phyloP scores from a whole-genome alignment of 2,113 vertebrate species.

The Sclerurus mexicanus region DNA sequence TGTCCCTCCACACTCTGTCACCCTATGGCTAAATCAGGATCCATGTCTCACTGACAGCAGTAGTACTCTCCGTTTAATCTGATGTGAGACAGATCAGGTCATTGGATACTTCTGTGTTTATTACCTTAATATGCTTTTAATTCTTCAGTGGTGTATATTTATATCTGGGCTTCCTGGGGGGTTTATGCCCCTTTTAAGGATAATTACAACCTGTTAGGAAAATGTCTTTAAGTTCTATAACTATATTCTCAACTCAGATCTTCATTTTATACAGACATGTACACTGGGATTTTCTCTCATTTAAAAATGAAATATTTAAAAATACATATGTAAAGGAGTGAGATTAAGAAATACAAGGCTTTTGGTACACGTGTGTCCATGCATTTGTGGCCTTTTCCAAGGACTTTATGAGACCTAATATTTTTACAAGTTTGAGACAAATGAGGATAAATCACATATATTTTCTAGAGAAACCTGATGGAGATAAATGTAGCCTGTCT shows the following conservation, averaged over 20 bases:
- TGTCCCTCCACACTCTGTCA: background rate
- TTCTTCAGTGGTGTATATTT: background rate
- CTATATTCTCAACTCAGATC: background rate
- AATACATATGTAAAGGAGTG: background rate
- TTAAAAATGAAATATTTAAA: background rate
- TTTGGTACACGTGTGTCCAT: background rate
- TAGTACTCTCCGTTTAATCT: background rate
- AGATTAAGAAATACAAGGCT: background rate
- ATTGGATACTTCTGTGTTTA: conserved; percentile 23
- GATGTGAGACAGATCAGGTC: background rate
- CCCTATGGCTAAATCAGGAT: background rate
- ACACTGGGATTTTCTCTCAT: background rate
- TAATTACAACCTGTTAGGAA: background rate
- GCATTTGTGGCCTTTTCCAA: background rate
- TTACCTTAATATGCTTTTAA: conserved; percentile 4
- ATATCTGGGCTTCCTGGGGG: conserved; percentile 6
- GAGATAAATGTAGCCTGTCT: background rate
- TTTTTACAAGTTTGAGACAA: background rate
- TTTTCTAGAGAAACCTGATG: background rate
- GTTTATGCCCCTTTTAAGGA: background rate
- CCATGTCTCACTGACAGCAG: background rate
- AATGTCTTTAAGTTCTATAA: conserved; percentile 6
- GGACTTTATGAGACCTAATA: background rate
- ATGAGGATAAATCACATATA: background rate
- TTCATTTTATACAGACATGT: background rate